A percentile compares a stretch with the other conserved stretches of the same genome.
Conservation (phyloP, 2,888 invertebrate genomes). For the Orchesella flavescens region DNA sequence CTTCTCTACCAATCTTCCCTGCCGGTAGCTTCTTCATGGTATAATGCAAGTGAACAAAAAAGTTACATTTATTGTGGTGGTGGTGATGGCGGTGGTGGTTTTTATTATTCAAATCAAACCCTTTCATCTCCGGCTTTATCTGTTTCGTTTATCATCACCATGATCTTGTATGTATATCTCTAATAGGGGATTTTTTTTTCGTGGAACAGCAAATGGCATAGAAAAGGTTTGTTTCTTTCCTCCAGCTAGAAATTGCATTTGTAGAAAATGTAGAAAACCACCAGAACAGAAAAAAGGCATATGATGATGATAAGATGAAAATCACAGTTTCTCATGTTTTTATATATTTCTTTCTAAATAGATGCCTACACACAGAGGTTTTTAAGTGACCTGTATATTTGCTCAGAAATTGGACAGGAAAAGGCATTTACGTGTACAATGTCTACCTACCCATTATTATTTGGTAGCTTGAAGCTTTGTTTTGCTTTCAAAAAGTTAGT, state of each 20-base stretch:
- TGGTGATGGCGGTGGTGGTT: neutral
- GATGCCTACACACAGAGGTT: neutral
- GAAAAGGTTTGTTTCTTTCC: too few species aligned
- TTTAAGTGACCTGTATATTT: conserved; percentile 36
- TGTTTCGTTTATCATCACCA: neutral
- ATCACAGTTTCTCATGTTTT: neutral
- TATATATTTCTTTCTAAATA: neutral
- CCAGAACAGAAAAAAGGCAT: too few species aligned
- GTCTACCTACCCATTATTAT: too few species aligned
- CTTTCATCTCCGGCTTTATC: conserved; percentile 11
- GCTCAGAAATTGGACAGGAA: neutral
- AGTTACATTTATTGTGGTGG: neutral
- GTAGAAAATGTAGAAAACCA: neutral
- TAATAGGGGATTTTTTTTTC: too few species aligned
- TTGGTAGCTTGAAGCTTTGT: too few species aligned
- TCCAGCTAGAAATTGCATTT: too few species aligned
- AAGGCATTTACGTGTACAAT: too few species aligned
- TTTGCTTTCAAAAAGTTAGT: neutral
- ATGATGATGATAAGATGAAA: neutral
- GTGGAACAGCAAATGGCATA: too few species aligned
- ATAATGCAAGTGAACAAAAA: neutral
- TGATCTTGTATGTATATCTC: too few species aligned
- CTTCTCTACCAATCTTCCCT: too few species aligned
- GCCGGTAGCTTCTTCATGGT: neutral
- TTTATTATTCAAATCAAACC: conserved; percentile 4